Conservation (phyloP, 2,797 vertebrate genomes). For the Lacerta agilis region DNA sequence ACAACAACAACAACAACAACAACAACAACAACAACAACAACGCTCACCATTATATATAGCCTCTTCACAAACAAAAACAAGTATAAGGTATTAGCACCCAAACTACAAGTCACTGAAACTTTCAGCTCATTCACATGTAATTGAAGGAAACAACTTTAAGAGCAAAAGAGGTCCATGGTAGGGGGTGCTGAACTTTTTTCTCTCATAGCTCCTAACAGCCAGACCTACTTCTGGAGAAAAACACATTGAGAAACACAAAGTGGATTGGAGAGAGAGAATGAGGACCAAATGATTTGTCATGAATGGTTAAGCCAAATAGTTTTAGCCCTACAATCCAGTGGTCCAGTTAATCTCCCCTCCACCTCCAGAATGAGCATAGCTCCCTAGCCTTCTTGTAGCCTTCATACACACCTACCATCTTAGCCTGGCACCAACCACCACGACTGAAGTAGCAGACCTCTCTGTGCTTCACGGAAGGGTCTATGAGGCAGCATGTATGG, state of each 20-base stretch:
- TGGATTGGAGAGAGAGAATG: not conserved
- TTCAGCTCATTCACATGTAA: not conserved
- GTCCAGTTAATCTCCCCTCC: too few species aligned
- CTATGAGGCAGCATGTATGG: too few species aligned
- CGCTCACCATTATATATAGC: not conserved
- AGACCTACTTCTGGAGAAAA: not conserved
- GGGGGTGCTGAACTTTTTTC: too few species aligned
- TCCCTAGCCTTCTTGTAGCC: not conserved
- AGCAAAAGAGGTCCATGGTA: too few species aligned
- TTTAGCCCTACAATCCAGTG: not conserved
- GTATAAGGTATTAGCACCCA: not conserved
- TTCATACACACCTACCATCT: not conserved
- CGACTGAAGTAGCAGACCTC: not conserved
- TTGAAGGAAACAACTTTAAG: too few species aligned
- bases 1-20: too few species aligned
- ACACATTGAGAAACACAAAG: not conserved
- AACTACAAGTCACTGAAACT: too few species aligned
- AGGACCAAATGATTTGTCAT: too few species aligned
- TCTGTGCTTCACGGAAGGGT: not conserved
- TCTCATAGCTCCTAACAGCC: not conserved
- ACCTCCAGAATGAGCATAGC: too few species aligned
- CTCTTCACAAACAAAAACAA: not conserved
- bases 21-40: too few species aligned
- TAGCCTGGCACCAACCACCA: not conserved
- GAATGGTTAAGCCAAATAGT: not conserved